Evolutionary conservation across 2,113 vertebrate genomes (phyloP).

Genomic region (Pungitius pungitius): DNA sequence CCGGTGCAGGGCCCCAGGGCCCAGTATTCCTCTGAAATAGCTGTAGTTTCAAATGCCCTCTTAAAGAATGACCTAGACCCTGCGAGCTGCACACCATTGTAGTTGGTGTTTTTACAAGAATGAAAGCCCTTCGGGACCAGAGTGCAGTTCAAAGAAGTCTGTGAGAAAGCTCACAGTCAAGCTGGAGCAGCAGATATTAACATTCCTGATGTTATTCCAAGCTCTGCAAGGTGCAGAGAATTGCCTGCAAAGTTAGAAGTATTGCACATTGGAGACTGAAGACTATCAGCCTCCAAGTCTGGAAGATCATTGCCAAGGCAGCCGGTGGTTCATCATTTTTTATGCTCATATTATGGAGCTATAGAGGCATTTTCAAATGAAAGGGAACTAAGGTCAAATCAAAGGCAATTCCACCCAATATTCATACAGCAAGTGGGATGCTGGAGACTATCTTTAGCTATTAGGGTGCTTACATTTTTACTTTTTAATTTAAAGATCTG

Average conservation of each 20-base stretch:
- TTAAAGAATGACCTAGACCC: conserved; percentile 34
- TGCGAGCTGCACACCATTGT: conserved; percentile 18
- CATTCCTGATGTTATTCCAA: conserved; percentile 45
- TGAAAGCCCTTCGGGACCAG: conserved; percentile 19
- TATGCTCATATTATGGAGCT: conserved; percentile 29
- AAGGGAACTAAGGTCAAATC: conserved; percentile 12
- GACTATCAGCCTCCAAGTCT: conserved; percentile 28
- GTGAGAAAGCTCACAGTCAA: conserved; percentile 24
- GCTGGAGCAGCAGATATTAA: conserved; percentile 45
- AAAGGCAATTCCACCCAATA: conserved; percentile 12
- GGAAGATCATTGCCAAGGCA: conserved; percentile 25
- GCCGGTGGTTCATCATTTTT: conserved; percentile 19
- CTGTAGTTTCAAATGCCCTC: conserved; percentile 22
- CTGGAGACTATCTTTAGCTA: conserved; percentile 15
- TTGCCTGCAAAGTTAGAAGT: conserved; percentile 38
- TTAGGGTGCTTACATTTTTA: conserved; percentile 9
- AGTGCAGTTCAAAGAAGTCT: conserved; percentile 41
- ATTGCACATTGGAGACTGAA: conserved; percentile 26
- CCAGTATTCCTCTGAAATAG: conserved; percentile 29
- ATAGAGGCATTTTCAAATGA: conserved; percentile 18
- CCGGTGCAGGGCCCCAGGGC: background rate
- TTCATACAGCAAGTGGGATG: background rate
- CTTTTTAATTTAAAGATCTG: conserved; percentile 35
- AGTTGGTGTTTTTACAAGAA: conserved; percentile 39
- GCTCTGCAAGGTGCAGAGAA: conserved; percentile 24